These are phyloP conservation scores for Lathamus discolor DNA, from an alignment of 2,113 vertebrate species.

Conservation along the genomic window DNA sequence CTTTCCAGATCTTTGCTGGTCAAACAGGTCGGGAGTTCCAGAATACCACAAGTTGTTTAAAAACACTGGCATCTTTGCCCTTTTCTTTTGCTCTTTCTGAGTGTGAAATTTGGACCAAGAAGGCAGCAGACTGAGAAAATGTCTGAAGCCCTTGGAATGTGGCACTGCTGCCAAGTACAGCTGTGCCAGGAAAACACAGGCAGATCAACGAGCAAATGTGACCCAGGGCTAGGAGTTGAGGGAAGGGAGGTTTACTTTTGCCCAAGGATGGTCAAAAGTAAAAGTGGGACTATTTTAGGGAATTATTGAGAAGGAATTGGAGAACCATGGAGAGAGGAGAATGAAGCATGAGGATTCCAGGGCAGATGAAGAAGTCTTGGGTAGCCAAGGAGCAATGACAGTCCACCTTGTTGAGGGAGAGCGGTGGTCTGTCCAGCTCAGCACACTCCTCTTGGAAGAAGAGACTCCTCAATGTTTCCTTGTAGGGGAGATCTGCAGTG, in stretches of 20 bases:
- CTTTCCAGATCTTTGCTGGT: background rate
- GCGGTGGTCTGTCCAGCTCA: background rate
- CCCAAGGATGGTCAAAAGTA: background rate
- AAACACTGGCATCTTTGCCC: constrained; percentile 6
- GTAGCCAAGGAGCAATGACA: background rate
- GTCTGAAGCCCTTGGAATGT: constrained; percentile 52
- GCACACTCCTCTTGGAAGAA: background rate
- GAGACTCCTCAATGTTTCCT: background rate
- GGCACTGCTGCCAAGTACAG: constrained; percentile 22
- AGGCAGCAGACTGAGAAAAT: constrained; percentile 27
- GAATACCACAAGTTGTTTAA: background rate
- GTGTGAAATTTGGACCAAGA: constrained; percentile 35
- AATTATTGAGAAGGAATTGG: background rate
- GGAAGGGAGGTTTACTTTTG: background rate
- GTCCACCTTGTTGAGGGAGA: background rate
- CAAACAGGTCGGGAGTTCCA: background rate
- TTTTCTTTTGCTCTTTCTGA: constrained; percentile 40
- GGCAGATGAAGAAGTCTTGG: background rate
- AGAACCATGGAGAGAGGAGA: background rate
- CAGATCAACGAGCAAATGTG: background rate
- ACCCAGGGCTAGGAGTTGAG: background rate
- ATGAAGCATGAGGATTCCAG: background rate
- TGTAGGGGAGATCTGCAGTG: background rate
- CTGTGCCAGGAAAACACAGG: background rate
- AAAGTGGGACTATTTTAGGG: background rate